Evolutionary conservation across 2,113 vertebrate species (phyloP).

Genomic region (Seriola dumerili): DNA sequence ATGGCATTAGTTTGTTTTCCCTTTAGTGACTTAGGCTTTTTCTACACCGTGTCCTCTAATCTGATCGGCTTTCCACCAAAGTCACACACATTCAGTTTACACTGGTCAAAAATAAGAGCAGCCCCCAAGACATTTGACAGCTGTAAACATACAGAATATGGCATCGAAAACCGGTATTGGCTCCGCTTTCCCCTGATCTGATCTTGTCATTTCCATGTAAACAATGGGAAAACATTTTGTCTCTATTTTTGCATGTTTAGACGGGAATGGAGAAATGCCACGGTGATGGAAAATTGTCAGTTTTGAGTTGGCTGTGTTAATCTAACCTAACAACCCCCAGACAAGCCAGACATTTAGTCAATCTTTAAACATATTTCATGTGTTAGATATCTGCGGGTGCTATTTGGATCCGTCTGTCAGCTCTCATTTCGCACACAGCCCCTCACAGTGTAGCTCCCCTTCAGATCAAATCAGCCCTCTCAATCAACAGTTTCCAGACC

Average conservation of each 20-base stretch:
- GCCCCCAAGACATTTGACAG: constrained; percentile 26
- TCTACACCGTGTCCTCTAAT: constrained; percentile 51
- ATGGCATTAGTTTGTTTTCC: constrained; percentile 59
- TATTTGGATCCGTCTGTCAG: constrained; percentile 62
- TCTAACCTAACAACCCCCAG: constrained; percentile 42
- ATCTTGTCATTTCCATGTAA: constrained; percentile 56
- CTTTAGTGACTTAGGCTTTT: constrained; percentile 61
- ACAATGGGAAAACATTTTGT: constrained; percentile 40
- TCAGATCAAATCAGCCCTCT: constrained; percentile 51
- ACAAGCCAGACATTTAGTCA: constrained; percentile 32
- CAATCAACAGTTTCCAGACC: constrained; percentile 63
- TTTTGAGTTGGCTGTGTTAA: constrained; percentile 25
- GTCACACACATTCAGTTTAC: constrained; percentile 56
- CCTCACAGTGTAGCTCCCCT: constrained; percentile 31
- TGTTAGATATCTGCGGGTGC: constrained; percentile 40
- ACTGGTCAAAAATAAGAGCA: constrained; percentile 28
- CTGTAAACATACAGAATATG: constrained; percentile 54
- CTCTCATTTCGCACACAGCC: constrained; percentile 38
- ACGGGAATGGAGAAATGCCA: constrained; percentile 12
- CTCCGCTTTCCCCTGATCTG: constrained; percentile 30
- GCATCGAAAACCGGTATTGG: constrained; percentile 19
- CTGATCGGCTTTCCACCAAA: constrained; percentile 57
- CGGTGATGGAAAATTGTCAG: constrained; percentile 29
- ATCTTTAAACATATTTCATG: constrained; percentile 60
- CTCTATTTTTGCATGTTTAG: constrained; percentile 21